Conservation (phyloP, 1,140 invertebrate species). For the Drosophila biarmipes region DNA sequence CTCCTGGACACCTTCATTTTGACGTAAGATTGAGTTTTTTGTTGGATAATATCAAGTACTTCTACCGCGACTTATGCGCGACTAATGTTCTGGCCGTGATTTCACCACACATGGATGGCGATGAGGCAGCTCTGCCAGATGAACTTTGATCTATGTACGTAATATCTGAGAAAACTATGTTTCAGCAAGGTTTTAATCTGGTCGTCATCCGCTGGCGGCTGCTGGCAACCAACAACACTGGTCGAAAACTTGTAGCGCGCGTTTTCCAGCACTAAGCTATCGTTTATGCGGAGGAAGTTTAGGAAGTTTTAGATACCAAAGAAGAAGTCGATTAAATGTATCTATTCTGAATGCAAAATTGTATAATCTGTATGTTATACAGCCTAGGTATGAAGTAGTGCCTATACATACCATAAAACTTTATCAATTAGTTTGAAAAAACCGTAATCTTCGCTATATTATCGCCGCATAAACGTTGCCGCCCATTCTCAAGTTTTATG, state of each 20-base stretch:
- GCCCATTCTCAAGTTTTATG: background rate
- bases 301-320: background rate
- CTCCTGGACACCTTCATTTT: constrained; percentile 42
- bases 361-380: background rate
- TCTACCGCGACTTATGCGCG: background rate
- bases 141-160: constrained; percentile 44
- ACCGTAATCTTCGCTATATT: background rate
- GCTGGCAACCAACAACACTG: constrained; percentile 7
- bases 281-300: background rate
- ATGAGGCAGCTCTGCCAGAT: constrained; percentile 28
- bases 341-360: background rate
- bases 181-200: constrained; percentile 16
- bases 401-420: background rate
- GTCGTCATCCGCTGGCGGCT: constrained; percentile 10
- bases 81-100: constrained; percentile 23
- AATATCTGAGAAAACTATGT: constrained; percentile 14
- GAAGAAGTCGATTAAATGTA: background rate
- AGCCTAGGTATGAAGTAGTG: background rate
- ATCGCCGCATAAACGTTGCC: constrained; percentile 7
- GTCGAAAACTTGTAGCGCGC: background rate
- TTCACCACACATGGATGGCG: constrained; percentile 44
- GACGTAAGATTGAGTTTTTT: background rate
- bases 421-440: background rate
- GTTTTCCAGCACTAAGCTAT: constrained; percentile 16
- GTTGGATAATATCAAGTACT: constrained; percentile 43